These are phyloP conservation scores for Furcifer pardalis DNA, from an alignment of 2,797 vertebrate genomes.

Conservation along the genomic window DNA sequence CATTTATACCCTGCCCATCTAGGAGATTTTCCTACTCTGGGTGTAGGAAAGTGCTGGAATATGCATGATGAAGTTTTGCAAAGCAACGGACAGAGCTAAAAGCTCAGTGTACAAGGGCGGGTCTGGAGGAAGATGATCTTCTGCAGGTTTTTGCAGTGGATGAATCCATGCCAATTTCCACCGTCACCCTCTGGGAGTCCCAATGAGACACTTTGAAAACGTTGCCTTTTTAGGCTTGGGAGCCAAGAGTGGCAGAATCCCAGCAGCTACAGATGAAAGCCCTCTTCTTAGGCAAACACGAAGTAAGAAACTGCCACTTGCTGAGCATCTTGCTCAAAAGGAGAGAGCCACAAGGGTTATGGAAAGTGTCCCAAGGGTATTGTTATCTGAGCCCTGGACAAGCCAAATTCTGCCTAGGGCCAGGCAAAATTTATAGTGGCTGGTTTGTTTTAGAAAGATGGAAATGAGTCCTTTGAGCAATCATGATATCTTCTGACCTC, in stretches of 20 bases:
- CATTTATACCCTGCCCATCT: too few relatives aligned
- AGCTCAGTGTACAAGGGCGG: not conserved
- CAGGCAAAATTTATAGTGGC: not conserved
- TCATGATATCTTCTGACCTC: not conserved
- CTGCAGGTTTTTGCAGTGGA: not conserved
- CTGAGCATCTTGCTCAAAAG: not conserved
- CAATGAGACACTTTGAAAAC: conserved; percentile 4
- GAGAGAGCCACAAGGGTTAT: not conserved
- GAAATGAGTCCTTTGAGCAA: not conserved
- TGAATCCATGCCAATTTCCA: conserved; percentile 8
- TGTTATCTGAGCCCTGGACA: not conserved
- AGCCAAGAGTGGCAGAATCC: conserved; percentile 41
- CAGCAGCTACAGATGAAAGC: accelerated
- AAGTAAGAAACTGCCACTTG: conserved; percentile 12
- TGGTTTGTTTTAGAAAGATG: not conserved
- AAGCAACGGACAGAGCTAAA: not conserved
- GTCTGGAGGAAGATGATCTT: not conserved
- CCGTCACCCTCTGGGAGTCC: not conserved
- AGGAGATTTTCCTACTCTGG: too few relatives aligned
- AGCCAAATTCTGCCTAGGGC: not conserved
- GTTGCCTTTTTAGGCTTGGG: conserved; percentile 74
- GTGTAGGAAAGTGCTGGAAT: not conserved
- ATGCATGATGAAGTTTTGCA: not conserved
- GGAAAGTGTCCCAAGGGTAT: not conserved
- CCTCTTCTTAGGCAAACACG: not conserved